Percentiles rank a stretch among this genome's conserved stretches.
phyloP scores from a whole-genome alignment of 2,113 vertebrate species.

The Ibidorhyncha struthersii region DNA sequence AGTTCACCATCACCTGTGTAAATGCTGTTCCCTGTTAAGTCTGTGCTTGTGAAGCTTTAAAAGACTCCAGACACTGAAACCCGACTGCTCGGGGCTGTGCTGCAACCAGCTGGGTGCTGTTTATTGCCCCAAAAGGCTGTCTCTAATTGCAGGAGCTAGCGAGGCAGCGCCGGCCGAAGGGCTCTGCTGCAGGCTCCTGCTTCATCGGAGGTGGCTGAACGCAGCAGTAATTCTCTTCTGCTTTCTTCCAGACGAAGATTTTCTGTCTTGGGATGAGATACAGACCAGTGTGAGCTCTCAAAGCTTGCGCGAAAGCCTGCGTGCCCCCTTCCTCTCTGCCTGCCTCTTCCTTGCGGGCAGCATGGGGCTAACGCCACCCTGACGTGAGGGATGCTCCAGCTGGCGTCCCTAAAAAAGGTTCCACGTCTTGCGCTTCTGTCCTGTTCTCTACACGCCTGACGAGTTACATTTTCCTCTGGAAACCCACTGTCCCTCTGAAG shows the following conservation, averaged over 20 bases:
- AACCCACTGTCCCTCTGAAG: background rate
- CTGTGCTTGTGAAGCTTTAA: background rate
- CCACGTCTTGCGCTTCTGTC: background rate
- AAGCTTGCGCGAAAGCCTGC: background rate
- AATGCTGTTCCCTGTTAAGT: background rate
- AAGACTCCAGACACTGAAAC: background rate
- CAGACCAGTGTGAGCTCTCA: background rate
- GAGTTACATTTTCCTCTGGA: background rate
- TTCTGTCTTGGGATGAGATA: background rate
- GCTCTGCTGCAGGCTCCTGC: background rate
- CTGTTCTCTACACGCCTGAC: background rate
- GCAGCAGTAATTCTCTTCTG: background rate
- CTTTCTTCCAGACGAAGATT: background rate
- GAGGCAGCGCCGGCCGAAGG: background rate
- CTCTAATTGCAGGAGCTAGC: background rate
- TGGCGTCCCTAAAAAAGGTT: background rate
- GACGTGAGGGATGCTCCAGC: background rate
- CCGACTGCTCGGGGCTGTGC: background rate
- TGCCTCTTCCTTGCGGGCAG: fast-evolving
- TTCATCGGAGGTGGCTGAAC: background rate
- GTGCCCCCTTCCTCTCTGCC: background rate
- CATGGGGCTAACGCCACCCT: background rate
- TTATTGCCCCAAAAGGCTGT: background rate
- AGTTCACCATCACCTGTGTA: background rate
- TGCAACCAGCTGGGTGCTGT: background rate